Evolutionary conservation across 1,140 invertebrate genomes (phyloP), one percentile per base, ranked within the genome.

Genomic region (Maniola jurtina): DNA sequence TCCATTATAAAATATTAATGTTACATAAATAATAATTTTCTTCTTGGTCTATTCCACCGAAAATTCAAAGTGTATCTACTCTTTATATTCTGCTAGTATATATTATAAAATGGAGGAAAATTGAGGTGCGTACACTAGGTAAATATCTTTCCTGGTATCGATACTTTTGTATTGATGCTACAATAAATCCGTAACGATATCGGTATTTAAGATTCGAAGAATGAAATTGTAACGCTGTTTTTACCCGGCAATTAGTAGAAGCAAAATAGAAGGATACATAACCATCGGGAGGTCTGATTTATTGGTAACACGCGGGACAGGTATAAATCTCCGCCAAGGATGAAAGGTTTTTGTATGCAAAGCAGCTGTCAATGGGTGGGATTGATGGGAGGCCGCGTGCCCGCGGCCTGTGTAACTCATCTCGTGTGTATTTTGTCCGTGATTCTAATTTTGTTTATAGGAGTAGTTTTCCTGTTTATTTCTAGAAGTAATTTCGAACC

Each of bases 341-440:
- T 38, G 60, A 54, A 35, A 50, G 59, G 60, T 62, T 62, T 62
- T 54, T 62, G 60, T 62, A 62, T 62, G 47, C 48, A 62, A 62
- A 60, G 16, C 45, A 40, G 25, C 48, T 54, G 60, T 62, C 60
- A 48, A 54, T 62, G 48, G 36, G n/a, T 40, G 35, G 48, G 48
- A 62, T 62, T 62, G 48, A 62, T 62, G 60, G 15, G 33, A 40
- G 34, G 10, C 54, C 60, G 48, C 15, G 60, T 47, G 45, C 16
- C 34, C 14, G 48, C 16, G 36, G 0, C 4, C 35, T 15, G 50
- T 42, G 42, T 2, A 25, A 61, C 33, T 62, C 45, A 50, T 61
- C 33, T 6, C 33, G 52, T 34, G 52, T 34, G 33, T 48, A 48
- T 48, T 55, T 55, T 13, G 52, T 25, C 2, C 48, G 14, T 7